Percentiles rank a stretch among this genome's conserved stretches.
Conservation (phyloP, 2,797 vertebrate species). For the Knipowitschia caucasica region DNA sequence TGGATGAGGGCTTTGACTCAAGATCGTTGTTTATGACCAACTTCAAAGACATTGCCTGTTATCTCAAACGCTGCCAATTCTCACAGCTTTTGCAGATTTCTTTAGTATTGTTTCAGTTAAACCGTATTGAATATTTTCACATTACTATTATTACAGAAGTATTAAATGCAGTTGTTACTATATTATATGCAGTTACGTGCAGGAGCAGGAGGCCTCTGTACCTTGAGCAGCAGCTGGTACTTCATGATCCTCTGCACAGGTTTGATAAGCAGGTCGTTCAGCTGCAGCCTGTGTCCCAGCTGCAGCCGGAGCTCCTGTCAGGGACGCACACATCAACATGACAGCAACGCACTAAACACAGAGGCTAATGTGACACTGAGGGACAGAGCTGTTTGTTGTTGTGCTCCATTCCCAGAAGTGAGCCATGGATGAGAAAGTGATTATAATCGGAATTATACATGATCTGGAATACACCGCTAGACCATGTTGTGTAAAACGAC, state of each 20-base stretch:
- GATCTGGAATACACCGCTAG: constrained; percentile 11
- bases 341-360: constrained; percentile 15
- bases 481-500: constrained; percentile 25
- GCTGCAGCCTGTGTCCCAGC: constrained; percentile 93
- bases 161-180: too few relatives aligned
- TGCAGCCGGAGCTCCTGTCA: constrained; percentile 91
- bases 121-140: neutral
- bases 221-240: constrained; percentile 98
- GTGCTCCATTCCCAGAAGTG: constrained; percentile 14
- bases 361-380: constrained; percentile 6
- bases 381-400: constrained; percentile 1
- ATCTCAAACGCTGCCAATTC: neutral
- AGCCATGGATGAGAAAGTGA: constrained; percentile 14
- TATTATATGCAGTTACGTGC: neutral
- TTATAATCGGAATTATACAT: constrained; percentile 36
- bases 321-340: constrained; percentile 22
- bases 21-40: constrained; percentile 40
- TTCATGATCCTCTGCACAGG: constrained; percentile 99
- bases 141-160: neutral
- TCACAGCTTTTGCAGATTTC: constrained; percentile 18
- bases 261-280: constrained; percentile 96
- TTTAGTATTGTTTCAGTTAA: constrained; percentile 12
- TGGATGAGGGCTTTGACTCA: constrained; percentile 27
- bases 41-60: constrained; percentile 42
- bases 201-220: constrained; percentile 42